Conservation (phyloP, 2,888 invertebrate species). For the Lasioglossum villosulum region DNA sequence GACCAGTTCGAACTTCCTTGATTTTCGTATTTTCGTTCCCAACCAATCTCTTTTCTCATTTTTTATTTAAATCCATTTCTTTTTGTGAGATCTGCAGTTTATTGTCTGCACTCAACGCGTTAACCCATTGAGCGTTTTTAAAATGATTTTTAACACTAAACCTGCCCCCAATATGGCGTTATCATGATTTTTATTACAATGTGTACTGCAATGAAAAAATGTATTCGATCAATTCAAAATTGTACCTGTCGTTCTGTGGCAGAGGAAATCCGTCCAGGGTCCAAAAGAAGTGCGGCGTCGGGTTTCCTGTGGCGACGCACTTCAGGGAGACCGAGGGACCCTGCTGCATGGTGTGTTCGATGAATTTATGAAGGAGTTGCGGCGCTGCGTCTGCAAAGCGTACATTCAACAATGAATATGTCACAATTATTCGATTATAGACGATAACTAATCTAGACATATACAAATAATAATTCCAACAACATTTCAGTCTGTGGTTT, state of each 20-base stretch:
- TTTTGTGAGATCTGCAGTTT: background rate
- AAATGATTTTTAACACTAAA: background rate
- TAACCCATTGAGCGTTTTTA: background rate
- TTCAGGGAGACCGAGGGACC: constrained; percentile 96
- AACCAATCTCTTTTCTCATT: background rate
- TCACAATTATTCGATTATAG: background rate
- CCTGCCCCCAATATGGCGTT: too few relatives aligned
- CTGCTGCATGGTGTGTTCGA: constrained; percentile 95
- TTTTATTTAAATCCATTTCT: background rate
- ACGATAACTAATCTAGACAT: background rate
- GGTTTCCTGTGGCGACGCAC: constrained; percentile 97
- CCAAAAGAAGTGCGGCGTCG: constrained; percentile 97
- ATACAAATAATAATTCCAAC: background rate
- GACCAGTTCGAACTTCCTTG: background rate
- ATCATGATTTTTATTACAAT: too few relatives aligned
- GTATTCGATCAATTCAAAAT: too few relatives aligned
- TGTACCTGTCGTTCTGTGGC: constrained; percentile 90
- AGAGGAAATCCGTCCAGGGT: constrained; percentile 94
- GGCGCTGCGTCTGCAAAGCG: constrained; percentile 91
- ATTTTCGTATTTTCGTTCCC: background rate
- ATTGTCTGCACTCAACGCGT: background rate
- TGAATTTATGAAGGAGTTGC: constrained; percentile 95
- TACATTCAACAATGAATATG: background rate
- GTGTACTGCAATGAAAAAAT: too few relatives aligned
- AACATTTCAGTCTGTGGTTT: background rate